These are phyloP conservation scores for Ptyas mucosa DNA, from an alignment of 2,113 vertebrate species.

Conservation along the genomic window DNA sequence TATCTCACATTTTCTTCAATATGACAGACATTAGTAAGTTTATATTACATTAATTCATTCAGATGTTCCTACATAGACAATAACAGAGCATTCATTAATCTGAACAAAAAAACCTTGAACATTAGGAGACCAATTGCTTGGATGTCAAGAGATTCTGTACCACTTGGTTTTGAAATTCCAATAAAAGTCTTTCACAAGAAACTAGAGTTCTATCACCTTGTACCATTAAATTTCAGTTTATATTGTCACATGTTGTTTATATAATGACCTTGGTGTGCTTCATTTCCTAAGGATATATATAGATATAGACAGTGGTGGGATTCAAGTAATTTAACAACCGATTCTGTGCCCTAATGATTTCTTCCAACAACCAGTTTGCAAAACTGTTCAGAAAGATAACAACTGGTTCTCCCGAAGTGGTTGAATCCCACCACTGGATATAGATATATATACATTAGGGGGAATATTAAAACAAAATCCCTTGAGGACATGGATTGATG, in stretches of 20 bases:
- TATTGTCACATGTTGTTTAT: background rate
- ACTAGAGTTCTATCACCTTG: background rate
- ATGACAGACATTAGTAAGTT: background rate
- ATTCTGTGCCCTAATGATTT: no score
- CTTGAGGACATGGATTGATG: slow-evolving; percentile 17
- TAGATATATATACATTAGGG: background rate
- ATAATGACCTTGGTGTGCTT: background rate
- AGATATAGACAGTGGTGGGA: no score
- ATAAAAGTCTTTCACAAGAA: background rate
- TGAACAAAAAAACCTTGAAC: background rate
- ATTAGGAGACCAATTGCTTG: background rate
- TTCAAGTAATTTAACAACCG: no score
- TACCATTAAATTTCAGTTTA: background rate
- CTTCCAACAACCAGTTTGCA: no score
- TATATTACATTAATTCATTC: background rate
- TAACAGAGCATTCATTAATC: background rate
- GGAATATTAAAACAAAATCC: slow-evolving; percentile 34
- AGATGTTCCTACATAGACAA: background rate
- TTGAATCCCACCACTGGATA: no score
- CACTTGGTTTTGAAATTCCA: background rate
- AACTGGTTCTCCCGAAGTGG: no score
- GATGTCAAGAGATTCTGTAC: background rate
- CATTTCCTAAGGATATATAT: background rate
- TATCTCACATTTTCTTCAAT: background rate
- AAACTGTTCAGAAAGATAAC: no score